Base-by-base conservation (phyloP, 2,113 vertebrate genomes). In the Rynchops niger region DNA sequence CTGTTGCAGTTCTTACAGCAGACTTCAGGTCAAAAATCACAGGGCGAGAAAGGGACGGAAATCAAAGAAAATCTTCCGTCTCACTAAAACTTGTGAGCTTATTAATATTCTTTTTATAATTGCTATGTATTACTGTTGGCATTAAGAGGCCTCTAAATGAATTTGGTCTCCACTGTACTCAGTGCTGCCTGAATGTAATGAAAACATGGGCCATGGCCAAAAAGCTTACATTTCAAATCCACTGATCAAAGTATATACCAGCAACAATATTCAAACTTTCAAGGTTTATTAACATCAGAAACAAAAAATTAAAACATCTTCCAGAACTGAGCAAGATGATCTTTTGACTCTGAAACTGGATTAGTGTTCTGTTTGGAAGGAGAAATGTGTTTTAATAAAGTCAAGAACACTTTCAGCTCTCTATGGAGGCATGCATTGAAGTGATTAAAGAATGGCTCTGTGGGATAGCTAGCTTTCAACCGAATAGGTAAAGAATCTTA, bases 401-500 rank as follows among this genome's bases (percentile, higher is more conserved):
- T 93, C 82, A 95, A 94, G 90, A 94, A 94, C 42, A 53, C 42
- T 96, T 87, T 95, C 67, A 85, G 50, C 43, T 94, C 82, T 95
- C 90, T 89, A 5, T 74, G 65, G 62, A 95, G 62, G 67, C 55
- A 59, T 70, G 76, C 58, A 90, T 82, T 94, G 81, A 92, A 95
- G 65, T 95, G 96, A 97, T 96, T 95, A 97, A 96, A 95, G 94
- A 94, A 94, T 81, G 50, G 58, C 90, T 97, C 94, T 81, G 93
- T 95, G 94, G 93, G 95, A 91, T 66, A 93, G 73, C 66, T 40
- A 66, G 86, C 93, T 96, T 96, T 91, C 88, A 93, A 43, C 65
- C 93, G 90, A 88, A 85, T 88, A 94, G 93, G 74, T 92, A 93
- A 95, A 94, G 78, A 95, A 82, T 89, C 84, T 94, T 93, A 56